Base-by-base conservation (phyloP, 2,797 vertebrate genomes). In the Brachymystax lenok region DNA sequence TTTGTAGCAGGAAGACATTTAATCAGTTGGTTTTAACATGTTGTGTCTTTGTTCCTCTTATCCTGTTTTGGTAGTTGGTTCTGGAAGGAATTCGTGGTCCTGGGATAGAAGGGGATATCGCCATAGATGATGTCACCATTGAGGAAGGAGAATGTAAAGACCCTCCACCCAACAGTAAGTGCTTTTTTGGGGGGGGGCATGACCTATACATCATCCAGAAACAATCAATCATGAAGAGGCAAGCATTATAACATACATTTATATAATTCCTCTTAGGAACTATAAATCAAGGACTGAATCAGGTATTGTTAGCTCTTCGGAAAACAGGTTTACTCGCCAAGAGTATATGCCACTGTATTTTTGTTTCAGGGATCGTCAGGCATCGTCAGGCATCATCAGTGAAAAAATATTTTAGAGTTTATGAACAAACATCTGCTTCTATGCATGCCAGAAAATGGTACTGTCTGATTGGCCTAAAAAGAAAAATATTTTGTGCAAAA, bases 101-200 rank as follows among this genome's bases (percentile, higher is more conserved):
- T 0, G 97, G 98, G 0, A 97, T 98, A 24, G 97, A 99, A 91
- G 98, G 98, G 1, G 97, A 98, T 72, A 97, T 99, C 68, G 97
- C 98, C 76, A 94, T 99, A 2, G 98, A 99, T 27, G 97, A 99
- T 14, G 94, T 99, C 69, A 95, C 95, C 4, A 97, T 99, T 2
- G 94, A 97, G 81, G 98, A 99, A 92, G 97, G 98, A 72, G 95
- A 97, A 85, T 99, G 98, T 84, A 93, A 95, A 89, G 95, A 98
- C 86, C 94, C 96, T 3, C 95, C 96, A 0, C 94, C 95, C 71
- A 98, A 97, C 91, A 97, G 98, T 99, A 85, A 96, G 97, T 88
- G 30, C 30, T 64, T 46, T 16, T 67, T 8, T 33, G 0, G 2
- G 6, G 0, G 40, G 40, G 40, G 2, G 0, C 10, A 13, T 46